Evolutionary conservation across 2,888 invertebrate species (phyloP).

Genomic region (Ormyrus nitidulus): DNA sequence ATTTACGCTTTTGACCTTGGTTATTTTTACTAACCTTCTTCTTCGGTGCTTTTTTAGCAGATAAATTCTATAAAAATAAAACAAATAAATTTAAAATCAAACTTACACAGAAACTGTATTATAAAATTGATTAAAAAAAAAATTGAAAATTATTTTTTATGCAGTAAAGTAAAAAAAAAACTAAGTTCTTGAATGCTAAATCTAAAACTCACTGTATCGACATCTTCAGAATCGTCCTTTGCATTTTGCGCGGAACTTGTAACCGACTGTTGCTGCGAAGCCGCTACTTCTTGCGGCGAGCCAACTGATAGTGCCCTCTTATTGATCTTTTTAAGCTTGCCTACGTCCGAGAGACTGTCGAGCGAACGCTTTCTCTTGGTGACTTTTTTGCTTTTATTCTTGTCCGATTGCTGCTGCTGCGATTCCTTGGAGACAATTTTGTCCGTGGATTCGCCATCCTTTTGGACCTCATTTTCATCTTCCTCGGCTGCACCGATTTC

Average conservation of each 20-base stretch:
- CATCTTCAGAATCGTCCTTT: not conserved
- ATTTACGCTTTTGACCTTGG: constrained; percentile 64
- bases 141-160: not conserved
- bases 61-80: not conserved
- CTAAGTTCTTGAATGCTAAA: no score
- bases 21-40: constrained; percentile 50
- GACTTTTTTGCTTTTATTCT: constrained; percentile 78
- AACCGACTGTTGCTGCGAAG: constrained; percentile 25
- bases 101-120: no score
- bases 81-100: not conserved
- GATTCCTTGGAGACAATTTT: not conserved
- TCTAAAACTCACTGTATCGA: constrained; percentile 12
- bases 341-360: constrained; percentile 75
- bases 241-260: not conserved
- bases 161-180: not conserved
- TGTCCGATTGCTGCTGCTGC: constrained; percentile 37
- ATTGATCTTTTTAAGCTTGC: constrained; percentile 75
- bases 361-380: constrained; percentile 76
- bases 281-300: constrained; percentile 63
- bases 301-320: constrained; percentile 72
- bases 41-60: constrained; percentile 13
- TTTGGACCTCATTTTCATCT: constrained; percentile 40
- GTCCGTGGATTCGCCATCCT: not conserved
- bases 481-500: constrained; percentile 22
- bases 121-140: not conserved